These are phyloP conservation scores for Ctenoplectra terminalis DNA, from an alignment of 1,140 invertebrate species.

Conservation along the genomic window DNA sequence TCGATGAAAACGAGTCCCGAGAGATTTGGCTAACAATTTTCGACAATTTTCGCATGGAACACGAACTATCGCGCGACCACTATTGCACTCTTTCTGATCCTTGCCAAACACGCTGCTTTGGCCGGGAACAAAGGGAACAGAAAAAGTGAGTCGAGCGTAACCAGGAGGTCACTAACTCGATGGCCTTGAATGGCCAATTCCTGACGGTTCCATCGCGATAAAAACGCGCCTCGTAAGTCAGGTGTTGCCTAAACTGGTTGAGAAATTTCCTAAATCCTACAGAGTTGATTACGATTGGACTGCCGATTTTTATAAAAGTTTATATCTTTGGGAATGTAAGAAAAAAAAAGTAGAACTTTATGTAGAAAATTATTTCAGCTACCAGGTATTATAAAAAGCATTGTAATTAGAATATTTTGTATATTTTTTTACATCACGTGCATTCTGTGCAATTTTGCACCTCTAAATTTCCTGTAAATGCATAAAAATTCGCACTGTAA, in stretches of 20 bases:
- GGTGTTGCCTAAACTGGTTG: background rate
- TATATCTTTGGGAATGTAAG: too few relatives aligned
- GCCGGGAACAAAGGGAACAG: background rate
- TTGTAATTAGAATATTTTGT: too few relatives aligned
- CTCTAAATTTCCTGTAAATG: too few relatives aligned
- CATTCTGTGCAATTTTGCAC: too few relatives aligned
- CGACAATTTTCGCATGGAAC: background rate
- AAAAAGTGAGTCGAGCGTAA: background rate
- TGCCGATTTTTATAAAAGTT: too few relatives aligned
- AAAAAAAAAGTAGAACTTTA: too few relatives aligned
- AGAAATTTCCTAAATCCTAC: background rate
- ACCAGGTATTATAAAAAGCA: too few relatives aligned
- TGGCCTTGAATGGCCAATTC: slow-evolving; percentile 14
- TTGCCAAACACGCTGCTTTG: background rate
- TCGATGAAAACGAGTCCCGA: background rate
- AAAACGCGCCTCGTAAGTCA: background rate
- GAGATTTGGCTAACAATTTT: background rate
- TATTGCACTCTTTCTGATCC: background rate
- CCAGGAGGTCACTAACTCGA: slow-evolving; percentile 23
- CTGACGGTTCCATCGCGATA: background rate
- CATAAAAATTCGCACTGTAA: too few relatives aligned
- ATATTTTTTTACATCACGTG: too few relatives aligned
- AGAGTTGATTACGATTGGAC: background rate
- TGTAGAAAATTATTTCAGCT: too few relatives aligned
- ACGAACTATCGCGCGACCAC: background rate